Percentiles rank a stretch among this genome's conserved stretches.
Conservation (phyloP, 2,113 vertebrate genomes). For the Petromus typicus region DNA sequence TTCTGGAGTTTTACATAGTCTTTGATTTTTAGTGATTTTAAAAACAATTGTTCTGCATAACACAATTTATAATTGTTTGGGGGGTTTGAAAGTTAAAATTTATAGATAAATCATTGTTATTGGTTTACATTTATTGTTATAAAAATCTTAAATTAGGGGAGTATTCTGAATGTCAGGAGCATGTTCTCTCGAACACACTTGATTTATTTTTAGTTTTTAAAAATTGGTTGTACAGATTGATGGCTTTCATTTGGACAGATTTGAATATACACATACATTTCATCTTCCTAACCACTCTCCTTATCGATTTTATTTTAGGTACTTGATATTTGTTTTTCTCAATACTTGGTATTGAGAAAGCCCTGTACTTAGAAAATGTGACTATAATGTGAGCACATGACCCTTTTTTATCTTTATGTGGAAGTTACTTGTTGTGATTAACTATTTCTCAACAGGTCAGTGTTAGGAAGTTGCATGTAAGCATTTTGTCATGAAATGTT, state of each 20-base stretch:
- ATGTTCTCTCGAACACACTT: neutral
- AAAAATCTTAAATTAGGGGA: neutral
- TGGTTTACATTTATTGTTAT: neutral
- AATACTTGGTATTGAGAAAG: neutral
- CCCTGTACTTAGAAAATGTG: neutral
- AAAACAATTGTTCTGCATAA: conserved; percentile 1
- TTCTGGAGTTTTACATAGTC: conserved; percentile 49
- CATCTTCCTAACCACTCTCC: neutral
- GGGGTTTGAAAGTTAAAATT: neutral
- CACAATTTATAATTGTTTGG: conserved; percentile 6
- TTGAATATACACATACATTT: neutral
- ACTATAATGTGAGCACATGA: neutral
- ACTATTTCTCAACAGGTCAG: neutral
- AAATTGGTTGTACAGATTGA: neutral
- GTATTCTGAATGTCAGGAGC: neutral
- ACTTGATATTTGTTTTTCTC: conserved; percentile 18
- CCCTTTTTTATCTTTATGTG: neutral
- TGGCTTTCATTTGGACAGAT: neutral
- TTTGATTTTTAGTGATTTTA: conserved; percentile 55
- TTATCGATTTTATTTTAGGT: neutral
- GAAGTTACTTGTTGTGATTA: neutral
- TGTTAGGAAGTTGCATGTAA: neutral
- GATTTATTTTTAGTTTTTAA: neutral
- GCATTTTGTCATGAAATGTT: conserved; percentile 43
- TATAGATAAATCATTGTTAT: neutral